Percentiles rank a stretch among this genome's conserved stretches.
These are phyloP conservation scores for Antitype chi DNA, from an alignment of 2,888 invertebrate genomes.

Conservation along the genomic window DNA sequence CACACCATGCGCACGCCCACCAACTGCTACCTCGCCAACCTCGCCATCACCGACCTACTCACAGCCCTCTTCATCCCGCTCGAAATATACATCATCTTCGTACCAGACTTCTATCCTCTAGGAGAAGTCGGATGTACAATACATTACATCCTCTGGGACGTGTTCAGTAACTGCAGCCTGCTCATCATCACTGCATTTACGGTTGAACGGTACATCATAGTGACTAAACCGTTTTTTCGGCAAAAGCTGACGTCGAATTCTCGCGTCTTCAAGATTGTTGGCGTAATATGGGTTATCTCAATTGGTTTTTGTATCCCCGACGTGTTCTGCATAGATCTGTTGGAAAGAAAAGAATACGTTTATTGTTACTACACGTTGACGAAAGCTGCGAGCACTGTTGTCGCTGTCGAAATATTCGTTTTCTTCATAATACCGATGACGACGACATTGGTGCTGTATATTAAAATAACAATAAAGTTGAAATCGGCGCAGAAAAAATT, in stretches of 20 bases:
- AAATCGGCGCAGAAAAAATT: slow-evolving; percentile 90
- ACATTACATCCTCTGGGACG: slow-evolving; percentile 94
- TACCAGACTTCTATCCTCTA: slow-evolving; percentile 93
- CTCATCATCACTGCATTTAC: slow-evolving; percentile 96
- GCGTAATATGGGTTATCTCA: slow-evolving; percentile 94
- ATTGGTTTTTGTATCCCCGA: slow-evolving; percentile 93
- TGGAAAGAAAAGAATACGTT: slow-evolving; percentile 80
- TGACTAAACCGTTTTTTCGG: slow-evolving; percentile 95
- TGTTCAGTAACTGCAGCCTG: slow-evolving; percentile 95
- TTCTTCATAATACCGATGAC: slow-evolving; percentile 96
- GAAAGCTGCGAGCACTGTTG: slow-evolving; percentile 79
- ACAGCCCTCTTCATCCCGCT: slow-evolving; percentile 94
- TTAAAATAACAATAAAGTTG: slow-evolving; percentile 93
- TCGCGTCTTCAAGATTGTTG: slow-evolving; percentile 93
- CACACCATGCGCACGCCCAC: slow-evolving; percentile 95
- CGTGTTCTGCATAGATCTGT: slow-evolving; percentile 80
- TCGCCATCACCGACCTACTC: slow-evolving; percentile 94
- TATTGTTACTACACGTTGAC: slow-evolving; percentile 82
- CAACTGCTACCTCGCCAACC: slow-evolving; percentile 95
- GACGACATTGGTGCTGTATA: slow-evolving; percentile 94
- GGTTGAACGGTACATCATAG: slow-evolving; percentile 96
- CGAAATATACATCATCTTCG: slow-evolving; percentile 95
- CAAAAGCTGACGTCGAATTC: slow-evolving; percentile 95
- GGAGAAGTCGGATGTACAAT: slow-evolving; percentile 94
- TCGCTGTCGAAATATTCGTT: slow-evolving; percentile 92